Percentiles rank a stretch among this genome's conserved stretches.
Evolutionary conservation across 2,113 vertebrate genomes (phyloP).

Genomic region (Chelonoidis abingdonii): DNA sequence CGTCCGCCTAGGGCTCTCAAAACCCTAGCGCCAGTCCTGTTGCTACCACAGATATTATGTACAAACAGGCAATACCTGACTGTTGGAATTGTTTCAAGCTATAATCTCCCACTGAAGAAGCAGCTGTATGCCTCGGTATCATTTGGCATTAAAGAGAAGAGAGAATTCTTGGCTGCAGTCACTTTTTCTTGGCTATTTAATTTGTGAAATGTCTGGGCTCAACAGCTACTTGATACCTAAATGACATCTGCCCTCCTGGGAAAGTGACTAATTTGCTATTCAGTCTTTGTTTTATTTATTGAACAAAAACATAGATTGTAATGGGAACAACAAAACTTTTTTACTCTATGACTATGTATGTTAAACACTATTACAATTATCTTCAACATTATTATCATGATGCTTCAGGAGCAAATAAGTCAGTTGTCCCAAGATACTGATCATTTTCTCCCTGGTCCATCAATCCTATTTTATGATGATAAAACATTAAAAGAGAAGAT

Average conservation of each 20-base stretch:
- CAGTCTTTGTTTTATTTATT: not conserved
- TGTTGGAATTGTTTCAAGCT: not conserved
- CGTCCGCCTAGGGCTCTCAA: too few species aligned
- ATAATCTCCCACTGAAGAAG: not conserved
- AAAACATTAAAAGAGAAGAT: not conserved
- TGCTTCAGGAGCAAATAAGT: not conserved
- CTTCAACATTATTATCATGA: not conserved
- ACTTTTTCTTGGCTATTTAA: rapidly evolving
- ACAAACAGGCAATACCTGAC: not conserved
- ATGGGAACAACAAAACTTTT: not conserved
- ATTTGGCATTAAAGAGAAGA: not conserved
- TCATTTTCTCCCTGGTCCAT: not conserved
- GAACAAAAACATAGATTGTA: not conserved
- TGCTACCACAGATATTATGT: not conserved
- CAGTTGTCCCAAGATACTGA: not conserved
- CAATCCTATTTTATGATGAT: not conserved
- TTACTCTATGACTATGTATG: not conserved
- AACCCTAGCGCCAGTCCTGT: not conserved
- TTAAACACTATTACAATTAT: not conserved
- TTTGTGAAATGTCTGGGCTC: not conserved
- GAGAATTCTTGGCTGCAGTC: not conserved
- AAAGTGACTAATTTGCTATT: not conserved
- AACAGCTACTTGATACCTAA: rapidly evolving
- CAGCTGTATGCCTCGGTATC: rapidly evolving
- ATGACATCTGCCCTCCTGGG: not conserved